Conservation (phyloP, 2,888 invertebrate species). For the Polyommatus icarus region DNA sequence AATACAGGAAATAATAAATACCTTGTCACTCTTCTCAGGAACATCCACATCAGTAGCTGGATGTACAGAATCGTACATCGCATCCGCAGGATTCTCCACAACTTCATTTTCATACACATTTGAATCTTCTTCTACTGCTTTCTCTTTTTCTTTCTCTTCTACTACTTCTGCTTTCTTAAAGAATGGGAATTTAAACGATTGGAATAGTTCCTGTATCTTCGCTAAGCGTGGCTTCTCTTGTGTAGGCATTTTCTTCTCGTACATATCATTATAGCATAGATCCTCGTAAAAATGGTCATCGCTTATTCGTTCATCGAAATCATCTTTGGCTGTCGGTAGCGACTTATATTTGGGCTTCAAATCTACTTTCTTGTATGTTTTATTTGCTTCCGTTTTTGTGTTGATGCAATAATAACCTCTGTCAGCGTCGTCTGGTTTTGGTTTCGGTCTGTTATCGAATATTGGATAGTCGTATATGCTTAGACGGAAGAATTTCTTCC, state of each 20-base stretch:
- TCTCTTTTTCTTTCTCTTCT: constrained; percentile 43
- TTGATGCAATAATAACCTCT: constrained; percentile 71
- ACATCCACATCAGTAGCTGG: constrained; percentile 45
- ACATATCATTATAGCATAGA: constrained; percentile 62
- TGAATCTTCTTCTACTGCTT: constrained; percentile 28
- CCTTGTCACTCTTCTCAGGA: constrained; percentile 39
- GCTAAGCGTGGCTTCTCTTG: constrained; percentile 60
- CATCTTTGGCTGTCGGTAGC: constrained; percentile 56
- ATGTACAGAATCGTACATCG: constrained; percentile 71
- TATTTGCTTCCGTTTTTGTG: constrained; percentile 57
- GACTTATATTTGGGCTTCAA: constrained; percentile 62
- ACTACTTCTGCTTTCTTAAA: constrained; percentile 54
- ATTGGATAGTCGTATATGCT: constrained; percentile 70
- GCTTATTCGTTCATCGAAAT: constrained; percentile 52
- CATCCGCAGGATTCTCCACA: constrained; percentile 60
- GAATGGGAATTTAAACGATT: constrained; percentile 67
- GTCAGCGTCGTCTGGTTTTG: constrained; percentile 60
- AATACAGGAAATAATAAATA: constrained; percentile 39
- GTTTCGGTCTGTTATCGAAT: constrained; percentile 60
- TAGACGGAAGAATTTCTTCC: constrained; percentile 61
- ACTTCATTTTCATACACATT: constrained; percentile 41
- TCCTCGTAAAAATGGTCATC: constrained; percentile 76
- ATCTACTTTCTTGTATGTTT: constrained; percentile 56
- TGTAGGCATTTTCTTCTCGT: constrained; percentile 41
- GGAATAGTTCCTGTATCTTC: constrained; percentile 68